Conservation (phyloP, 2,888 invertebrate genomes). For the Miltochrista miniata region DNA sequence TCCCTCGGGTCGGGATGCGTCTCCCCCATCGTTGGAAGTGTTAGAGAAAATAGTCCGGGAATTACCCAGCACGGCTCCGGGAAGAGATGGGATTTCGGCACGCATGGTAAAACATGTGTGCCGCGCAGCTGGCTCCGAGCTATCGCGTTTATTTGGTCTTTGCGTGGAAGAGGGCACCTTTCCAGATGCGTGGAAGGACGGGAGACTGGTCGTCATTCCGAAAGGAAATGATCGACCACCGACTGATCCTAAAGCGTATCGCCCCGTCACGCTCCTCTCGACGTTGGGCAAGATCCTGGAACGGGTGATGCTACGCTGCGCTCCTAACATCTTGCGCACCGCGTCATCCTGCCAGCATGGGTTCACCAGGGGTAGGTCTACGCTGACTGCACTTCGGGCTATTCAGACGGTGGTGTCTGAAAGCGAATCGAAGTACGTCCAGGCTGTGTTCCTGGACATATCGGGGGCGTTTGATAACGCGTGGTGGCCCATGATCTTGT, state of each 20-base stretch:
- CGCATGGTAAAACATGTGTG: background rate
- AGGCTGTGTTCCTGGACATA: conserved; percentile 29
- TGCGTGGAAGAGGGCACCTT: conserved; percentile 23
- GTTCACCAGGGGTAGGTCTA: conserved; percentile 36
- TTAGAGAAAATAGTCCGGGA: conserved; percentile 20
- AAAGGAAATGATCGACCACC: background rate
- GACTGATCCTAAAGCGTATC: conserved; percentile 25
- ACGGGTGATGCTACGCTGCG: conserved; percentile 23
- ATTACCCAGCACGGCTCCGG: conserved; percentile 28
- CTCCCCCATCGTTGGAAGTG: too few species aligned
- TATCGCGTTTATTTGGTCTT: background rate
- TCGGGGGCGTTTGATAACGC: conserved; percentile 47
- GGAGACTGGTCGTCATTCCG: background rate
- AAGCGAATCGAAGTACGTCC: conserved; percentile 21
- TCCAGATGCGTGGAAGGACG: conserved; percentile 32
- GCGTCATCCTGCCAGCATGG: conserved; percentile 40
- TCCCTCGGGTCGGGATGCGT: too few species aligned
- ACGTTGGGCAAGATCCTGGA: conserved; percentile 41
- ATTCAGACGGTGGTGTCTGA: conserved; percentile 39
- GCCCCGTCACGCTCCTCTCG: too few species aligned
- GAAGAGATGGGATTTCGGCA: background rate
- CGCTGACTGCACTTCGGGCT: conserved; percentile 36
- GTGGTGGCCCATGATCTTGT: conserved; percentile 48
- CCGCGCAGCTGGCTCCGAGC: background rate
- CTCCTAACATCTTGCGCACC: conserved; percentile 9